A percentile compares a stretch with the other conserved stretches of the same genome.
Evolutionary conservation across 2,113 vertebrate genomes (phyloP).

Genomic region (Camelus dromedarius): DNA sequence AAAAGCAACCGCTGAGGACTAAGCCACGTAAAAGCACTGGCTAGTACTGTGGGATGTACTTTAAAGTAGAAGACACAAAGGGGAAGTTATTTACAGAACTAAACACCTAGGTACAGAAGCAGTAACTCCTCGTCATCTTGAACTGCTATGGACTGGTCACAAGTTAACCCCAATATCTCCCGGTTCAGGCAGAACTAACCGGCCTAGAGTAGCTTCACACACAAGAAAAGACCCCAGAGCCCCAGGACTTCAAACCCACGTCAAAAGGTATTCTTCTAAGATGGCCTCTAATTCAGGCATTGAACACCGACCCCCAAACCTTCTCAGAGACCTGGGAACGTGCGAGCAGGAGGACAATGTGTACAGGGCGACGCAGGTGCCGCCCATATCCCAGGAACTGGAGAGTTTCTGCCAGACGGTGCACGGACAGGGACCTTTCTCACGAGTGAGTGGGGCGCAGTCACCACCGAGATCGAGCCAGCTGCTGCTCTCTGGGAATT

Average conservation of each 20-base stretch:
- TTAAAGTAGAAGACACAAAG: slow-evolving; percentile 22
- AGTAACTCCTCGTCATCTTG: background rate
- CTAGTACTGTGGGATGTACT: background rate
- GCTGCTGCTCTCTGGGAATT: background rate
- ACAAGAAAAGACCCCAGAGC: background rate
- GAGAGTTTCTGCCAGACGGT: background rate
- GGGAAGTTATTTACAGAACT: slow-evolving; percentile 58
- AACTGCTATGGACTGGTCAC: background rate
- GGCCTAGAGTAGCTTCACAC: background rate
- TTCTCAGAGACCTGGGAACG: background rate
- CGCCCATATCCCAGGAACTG: background rate
- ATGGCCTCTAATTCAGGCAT: background rate
- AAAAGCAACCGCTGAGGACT: slow-evolving; percentile 29
- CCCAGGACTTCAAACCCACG: background rate
- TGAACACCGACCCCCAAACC: too few relatives aligned
- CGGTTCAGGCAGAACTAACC: background rate
- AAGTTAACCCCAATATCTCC: background rate
- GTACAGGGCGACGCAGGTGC: background rate
- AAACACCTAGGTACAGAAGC: background rate
- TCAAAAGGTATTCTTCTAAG: background rate
- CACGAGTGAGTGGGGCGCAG: accelerated
- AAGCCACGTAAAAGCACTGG: background rate
- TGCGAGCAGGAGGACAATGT: too few relatives aligned
- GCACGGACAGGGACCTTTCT: background rate
- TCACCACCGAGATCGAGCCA: background rate